Evolutionary conservation across 2,113 vertebrate genomes (phyloP).

Genomic region (Apodemus speciosus): DNA sequence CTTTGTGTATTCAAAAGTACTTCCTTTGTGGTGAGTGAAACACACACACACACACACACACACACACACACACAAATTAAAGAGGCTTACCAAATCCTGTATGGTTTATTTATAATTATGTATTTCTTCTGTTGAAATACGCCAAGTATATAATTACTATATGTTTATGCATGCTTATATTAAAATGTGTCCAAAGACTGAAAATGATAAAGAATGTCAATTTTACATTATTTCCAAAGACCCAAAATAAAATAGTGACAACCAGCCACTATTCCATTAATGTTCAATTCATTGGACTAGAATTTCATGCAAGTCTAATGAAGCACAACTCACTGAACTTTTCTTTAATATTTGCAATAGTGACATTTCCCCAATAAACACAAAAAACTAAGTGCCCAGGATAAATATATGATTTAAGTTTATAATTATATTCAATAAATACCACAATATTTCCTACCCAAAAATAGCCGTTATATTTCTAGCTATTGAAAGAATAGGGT

Average conservation of each 20-base stretch:
- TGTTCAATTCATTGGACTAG: not conserved
- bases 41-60: not conserved
- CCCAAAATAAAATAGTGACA: not conserved
- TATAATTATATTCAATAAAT: slow-evolving; percentile 29
- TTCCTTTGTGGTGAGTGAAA: not conserved
- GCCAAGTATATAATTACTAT: not conserved
- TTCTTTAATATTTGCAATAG: not conserved
- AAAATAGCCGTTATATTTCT: not conserved
- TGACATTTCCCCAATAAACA: not conserved
- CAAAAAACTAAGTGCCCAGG: not conserved
- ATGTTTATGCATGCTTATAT: not conserved
- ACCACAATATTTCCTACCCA: not conserved
- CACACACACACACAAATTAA: not conserved
- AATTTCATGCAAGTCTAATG: not conserved
- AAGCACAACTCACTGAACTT: not conserved
- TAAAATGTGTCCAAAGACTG: not conserved
- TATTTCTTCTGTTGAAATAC: slow-evolving; percentile 6
- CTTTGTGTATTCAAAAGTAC: slow-evolving; percentile 17
- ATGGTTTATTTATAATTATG: not conserved
- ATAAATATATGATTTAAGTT: not conserved
- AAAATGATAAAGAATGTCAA: not conserved
- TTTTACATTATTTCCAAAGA: not conserved
- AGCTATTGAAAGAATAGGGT: not conserved
- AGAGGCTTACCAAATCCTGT: not conserved
- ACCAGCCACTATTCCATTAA: not conserved